Conservation (phyloP, 2,888 invertebrate genomes). For the Celastrina argiolus region DNA sequence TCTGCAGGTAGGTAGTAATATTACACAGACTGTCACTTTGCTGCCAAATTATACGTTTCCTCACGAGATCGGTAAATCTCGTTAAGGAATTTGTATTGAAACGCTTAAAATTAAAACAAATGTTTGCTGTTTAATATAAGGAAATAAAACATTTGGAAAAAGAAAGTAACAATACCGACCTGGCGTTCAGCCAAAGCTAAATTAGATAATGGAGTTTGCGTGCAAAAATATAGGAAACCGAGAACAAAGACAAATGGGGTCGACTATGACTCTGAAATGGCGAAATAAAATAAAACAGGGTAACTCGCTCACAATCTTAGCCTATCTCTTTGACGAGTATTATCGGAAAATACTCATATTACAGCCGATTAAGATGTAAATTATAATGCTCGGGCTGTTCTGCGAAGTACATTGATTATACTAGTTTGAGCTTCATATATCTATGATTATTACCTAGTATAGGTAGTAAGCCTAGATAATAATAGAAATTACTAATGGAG, state of each 20-base stretch:
- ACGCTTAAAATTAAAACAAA: constrained; percentile 58
- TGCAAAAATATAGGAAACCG: constrained; percentile 78
- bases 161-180: constrained; percentile 70
- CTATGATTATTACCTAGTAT: not conserved
- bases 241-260: constrained; percentile 77
- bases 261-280: constrained; percentile 67
- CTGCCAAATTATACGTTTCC: constrained; percentile 26
- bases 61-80: constrained; percentile 1
- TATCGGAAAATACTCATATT: constrained; percentile 10
- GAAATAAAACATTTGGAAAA: constrained; percentile 66
- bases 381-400: not conserved
- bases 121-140: constrained; percentile 67
- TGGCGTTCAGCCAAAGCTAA: constrained; percentile 77
- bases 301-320: constrained; percentile 47
- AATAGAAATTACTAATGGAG: no score
- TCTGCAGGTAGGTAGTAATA: constrained; percentile 26
- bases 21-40: constrained; percentile 27
- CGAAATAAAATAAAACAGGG: constrained; percentile 71
- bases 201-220: constrained; percentile 79
- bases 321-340: constrained; percentile 28
- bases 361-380: not conserved
- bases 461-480: not conserved
- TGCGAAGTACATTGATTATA: not conserved
- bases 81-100: constrained; percentile 26
- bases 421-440: not conserved